phyloP scores from a whole-genome alignment of 2,113 vertebrate species.

The Candoia aspera region DNA sequence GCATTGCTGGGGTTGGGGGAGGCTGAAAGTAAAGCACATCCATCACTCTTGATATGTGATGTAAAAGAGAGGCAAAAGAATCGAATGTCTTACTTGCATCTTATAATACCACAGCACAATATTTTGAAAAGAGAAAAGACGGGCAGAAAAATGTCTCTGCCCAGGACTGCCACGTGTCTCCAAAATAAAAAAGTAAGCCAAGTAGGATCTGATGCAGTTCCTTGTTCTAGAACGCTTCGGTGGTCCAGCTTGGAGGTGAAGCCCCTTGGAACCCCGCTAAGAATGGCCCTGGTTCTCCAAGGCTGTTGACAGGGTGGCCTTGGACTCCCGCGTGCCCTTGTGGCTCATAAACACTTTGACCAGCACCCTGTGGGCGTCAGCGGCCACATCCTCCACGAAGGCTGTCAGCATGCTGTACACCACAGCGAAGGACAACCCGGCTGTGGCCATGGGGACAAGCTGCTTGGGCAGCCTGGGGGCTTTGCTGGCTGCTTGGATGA shows the following conservation, averaged over 20 bases:
- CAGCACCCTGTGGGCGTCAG: slow-evolving; percentile 41
- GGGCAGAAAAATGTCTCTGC: too few species aligned
- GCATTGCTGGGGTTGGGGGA: background rate
- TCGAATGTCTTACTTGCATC: background rate
- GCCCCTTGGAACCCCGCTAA: too few species aligned
- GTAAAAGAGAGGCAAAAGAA: background rate
- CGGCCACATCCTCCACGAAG: slow-evolving; percentile 58
- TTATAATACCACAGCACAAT: too few species aligned
- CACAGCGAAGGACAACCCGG: slow-evolving; percentile 22
- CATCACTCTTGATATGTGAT: background rate
- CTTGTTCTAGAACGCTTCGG: background rate
- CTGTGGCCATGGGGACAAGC: slow-evolving; percentile 37
- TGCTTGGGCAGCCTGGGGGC: slow-evolving; percentile 40
- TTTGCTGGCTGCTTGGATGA: slow-evolving; percentile 31
- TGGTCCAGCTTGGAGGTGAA: too few species aligned
- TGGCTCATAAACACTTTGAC: slow-evolving; percentile 6
- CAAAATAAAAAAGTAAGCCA: too few species aligned
- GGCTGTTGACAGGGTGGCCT: too few species aligned
- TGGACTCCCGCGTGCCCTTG: background rate
- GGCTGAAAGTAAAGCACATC: too few species aligned
- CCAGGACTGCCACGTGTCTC: too few species aligned
- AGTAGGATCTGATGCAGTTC: too few species aligned
- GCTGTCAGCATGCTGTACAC: slow-evolving; percentile 59
- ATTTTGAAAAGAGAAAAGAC: too few species aligned
- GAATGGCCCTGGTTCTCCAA: background rate